A percentile compares a stretch with the other conserved stretches of the same genome.
Conservation (phyloP, 2,888 invertebrate genomes). For the Lasiommata megera region DNA sequence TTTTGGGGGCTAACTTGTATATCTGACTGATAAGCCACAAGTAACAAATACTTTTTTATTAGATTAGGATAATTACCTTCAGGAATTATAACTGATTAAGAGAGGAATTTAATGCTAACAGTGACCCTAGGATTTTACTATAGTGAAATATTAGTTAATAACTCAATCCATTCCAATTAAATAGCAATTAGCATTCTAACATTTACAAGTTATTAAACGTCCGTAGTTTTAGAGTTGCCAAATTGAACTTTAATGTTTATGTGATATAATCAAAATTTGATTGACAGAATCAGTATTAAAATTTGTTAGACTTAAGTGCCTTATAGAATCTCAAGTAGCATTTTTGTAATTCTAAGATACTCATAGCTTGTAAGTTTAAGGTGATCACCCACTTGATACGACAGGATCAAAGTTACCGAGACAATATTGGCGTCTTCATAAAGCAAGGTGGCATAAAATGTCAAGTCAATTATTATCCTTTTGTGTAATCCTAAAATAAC, state of each 20-base stretch:
- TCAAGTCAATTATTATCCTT: no score
- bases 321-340: conserved; percentile 34
- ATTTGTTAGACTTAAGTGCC: conserved; percentile 40
- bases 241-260: conserved; percentile 33
- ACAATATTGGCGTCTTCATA: no score
- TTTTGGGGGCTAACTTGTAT: no score
- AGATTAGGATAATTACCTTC: no score
- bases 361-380: conserved; percentile 38
- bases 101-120: no score
- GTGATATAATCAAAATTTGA: conserved; percentile 34
- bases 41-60: no score
- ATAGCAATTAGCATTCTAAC: not conserved
- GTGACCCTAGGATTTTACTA: no score
- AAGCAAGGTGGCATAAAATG: no score
- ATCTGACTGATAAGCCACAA: no score
- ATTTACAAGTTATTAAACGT: not conserved
- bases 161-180: conserved; percentile 12
- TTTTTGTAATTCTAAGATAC: conserved; percentile 32
- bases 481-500: no score
- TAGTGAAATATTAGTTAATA: not conserved
- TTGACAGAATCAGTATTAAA: conserved; percentile 46
- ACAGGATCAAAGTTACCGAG: no score
- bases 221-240: conserved; percentile 26
- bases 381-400: conserved; percentile 4
- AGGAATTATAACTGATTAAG: no score